These are phyloP conservation scores for Drosophila cognata DNA, from an alignment of 2,888 invertebrate genomes.

Conservation along the genomic window DNA sequence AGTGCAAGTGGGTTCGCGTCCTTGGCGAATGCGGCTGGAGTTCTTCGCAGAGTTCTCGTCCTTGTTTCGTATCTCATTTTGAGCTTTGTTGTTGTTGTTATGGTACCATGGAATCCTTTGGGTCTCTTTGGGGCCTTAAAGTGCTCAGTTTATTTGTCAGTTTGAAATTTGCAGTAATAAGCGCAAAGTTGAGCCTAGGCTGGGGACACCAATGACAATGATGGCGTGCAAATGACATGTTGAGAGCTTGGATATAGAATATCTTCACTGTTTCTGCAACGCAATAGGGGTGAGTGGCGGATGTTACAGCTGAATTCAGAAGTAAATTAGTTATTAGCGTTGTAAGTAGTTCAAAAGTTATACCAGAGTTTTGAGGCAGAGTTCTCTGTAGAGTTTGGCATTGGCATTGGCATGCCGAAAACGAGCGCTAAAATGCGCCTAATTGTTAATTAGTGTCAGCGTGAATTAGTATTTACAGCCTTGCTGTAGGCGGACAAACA, in stretches of 20 bases:
- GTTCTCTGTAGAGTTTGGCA: constrained; percentile 36
- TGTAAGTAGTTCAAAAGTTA: constrained; percentile 76
- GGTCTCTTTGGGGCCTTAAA: constrained; percentile 68
- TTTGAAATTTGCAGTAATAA: constrained; percentile 69
- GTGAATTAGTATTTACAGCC: constrained; percentile 70
- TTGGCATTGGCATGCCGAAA: constrained; percentile 50
- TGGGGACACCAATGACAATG: constrained; percentile 52
- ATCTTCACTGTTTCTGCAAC: neutral
- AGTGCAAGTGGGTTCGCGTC: constrained; percentile 56
- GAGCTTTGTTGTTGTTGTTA: constrained; percentile 12
- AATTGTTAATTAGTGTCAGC: constrained; percentile 83
- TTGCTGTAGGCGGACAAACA: constrained; percentile 26
- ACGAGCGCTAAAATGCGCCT: constrained; percentile 75
- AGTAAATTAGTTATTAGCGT: constrained; percentile 81
- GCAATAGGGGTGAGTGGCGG: neutral
- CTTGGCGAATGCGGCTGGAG: constrained; percentile 10
- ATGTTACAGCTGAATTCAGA: constrained; percentile 42
- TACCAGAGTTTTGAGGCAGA: constrained; percentile 53
- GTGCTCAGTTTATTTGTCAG: constrained; percentile 80
- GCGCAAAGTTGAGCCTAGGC: constrained; percentile 68
- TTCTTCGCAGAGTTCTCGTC: neutral
- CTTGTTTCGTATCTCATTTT: constrained; percentile 43
- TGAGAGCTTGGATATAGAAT: constrained; percentile 10
- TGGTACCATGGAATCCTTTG: constrained; percentile 66
- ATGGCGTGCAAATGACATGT: constrained; percentile 47